Evolutionary conservation across 2,888 invertebrate genomes (phyloP), one percentile per base, ranked within the genome.

Genomic region (Xanthorhoe spadicearia): DNA sequence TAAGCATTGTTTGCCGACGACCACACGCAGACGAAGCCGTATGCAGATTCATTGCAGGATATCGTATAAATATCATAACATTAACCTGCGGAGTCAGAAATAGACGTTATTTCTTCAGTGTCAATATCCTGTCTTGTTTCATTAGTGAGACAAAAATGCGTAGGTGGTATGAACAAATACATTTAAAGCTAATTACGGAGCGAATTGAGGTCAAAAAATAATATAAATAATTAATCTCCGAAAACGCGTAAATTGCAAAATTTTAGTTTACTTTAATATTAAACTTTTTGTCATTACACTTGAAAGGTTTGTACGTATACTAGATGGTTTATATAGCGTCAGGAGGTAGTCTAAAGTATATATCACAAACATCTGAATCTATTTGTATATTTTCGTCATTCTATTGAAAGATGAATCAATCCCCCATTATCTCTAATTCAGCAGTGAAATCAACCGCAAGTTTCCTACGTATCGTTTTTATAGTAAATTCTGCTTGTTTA

Each of bases 21-120:
- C 92, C 92, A 92, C 92, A 92, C 92, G 86, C 87, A 86, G 87
- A 83, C 87, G 76, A 88, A 88, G 87, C 89, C 89, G 82, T 89
- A 87, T 82, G 73, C 82, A 75, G 80, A 83, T 87, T 90, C 89
- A 83, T 90, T 88, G 90, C 91, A 89, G 90, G 91, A 92, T 89
- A 90, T 89, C 86, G 87, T 84, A 88, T 88, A 84, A 84, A 87
- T 89, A 87, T 88, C 86, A 85, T 83, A 88, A 72, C 80, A 80
- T 74, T 13, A 65, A 74, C 76, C 76, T 76, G 77, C 56, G 73
- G 70, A 73, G 74, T 75, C 76, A 79, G 78, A 78, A 81, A 79
- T 81, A 82, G 78, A 76, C 69, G 65, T 61, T 10, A 53, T 70
- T 71, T 72, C 68, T 64, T 63, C 51, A 54, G 35, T 48, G 58